phyloP scores from a whole-genome alignment of 2,113 vertebrate genomes.

The Vidua macroura region DNA sequence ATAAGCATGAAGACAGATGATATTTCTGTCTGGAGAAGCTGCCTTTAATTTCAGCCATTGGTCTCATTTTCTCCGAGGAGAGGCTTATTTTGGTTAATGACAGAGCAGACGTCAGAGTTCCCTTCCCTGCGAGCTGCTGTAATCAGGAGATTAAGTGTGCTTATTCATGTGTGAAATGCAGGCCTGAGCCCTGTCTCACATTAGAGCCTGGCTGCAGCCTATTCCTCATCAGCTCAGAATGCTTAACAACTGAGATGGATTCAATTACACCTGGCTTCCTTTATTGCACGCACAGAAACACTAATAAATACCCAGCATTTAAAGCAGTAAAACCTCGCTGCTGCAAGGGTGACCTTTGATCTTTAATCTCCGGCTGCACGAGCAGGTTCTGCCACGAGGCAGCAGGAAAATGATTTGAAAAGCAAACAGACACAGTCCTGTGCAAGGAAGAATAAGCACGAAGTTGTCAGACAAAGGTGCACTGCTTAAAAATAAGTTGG shows the following conservation, averaged over 20 bases:
- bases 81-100: slow-evolving; percentile 41
- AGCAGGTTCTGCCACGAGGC: not conserved
- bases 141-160: slow-evolving; percentile 76
- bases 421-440: not conserved
- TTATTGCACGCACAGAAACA: not conserved
- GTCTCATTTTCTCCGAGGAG: slow-evolving; percentile 16
- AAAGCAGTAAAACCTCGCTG: slow-evolving; percentile 20
- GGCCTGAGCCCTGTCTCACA: slow-evolving; percentile 76
- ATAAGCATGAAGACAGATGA: not conserved
- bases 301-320: slow-evolving; percentile 51
- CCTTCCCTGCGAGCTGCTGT: slow-evolving; percentile 4
- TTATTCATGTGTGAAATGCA: slow-evolving; percentile 80
- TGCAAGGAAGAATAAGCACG: rapidly evolving
- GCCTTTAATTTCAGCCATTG: not conserved
- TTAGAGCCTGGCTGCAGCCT: slow-evolving; percentile 54
- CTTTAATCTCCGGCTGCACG: not conserved
- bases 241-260: slow-evolving; percentile 63
- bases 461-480: rapidly evolving
- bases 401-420: not conserved
- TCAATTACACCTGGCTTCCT: slow-evolving; percentile 67
- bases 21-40: not conserved
- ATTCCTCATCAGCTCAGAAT: slow-evolving; percentile 60
- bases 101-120: slow-evolving; percentile 27
- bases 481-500: rapidly evolving
- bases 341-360: slow-evolving; percentile 30